Base-by-base conservation (phyloP, 2,113 vertebrate species). In the zebrafish (Danio rerio) region DNA sequence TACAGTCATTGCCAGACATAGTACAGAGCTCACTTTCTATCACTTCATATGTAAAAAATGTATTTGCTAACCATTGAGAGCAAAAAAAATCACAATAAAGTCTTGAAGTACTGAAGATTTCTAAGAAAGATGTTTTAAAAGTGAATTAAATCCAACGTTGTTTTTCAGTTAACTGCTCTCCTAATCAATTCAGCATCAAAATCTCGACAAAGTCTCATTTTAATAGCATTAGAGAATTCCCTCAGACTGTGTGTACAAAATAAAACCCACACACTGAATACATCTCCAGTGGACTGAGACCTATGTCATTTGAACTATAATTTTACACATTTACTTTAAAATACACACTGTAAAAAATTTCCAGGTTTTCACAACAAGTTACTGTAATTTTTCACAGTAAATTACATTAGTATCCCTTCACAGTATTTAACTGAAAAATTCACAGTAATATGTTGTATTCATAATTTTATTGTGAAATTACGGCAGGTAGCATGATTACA, bases 281-380 rank as follows among this genome's bases (percentile, higher is more conserved):
- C 5, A 7, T 50, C 47, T 15, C 50, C 12, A 71, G 16, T 31
- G 7, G 43, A 49, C 43, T 69, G 43, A 69, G 43, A 69, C 2
- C 16, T 69, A 49, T n/a, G n/a, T n/a, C 13, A 15, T 71, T 52
- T 52, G 16, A 59, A 45, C n/a, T n/a, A n/a, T n/a, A n/a, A n/a
- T n/a, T n/a, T n/a, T n/a, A n/a, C 20, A 8, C 31, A 75, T 75
- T 75, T 45, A 59, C 45, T 18, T 56, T 45, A 58, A 58, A 58
- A 74, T 58, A 58, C 12, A 43, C 42, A 73, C 21, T n/a, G n/a
- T n/a, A n/a, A n/a, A n/a, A n/a, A n/a, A n/a, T n/a, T n/a, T n/a
- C n/a, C n/a, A n/a, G n/a, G n/a, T n/a, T n/a, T n/a, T n/a, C n/a
- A n/a, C n/a, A n/a, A n/a, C n/a, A n/a, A n/a, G n/a, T n/a, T n/a